Evolutionary conservation across 2,888 invertebrate species (phyloP).

Genomic region (Limenitis camilla): DNA sequence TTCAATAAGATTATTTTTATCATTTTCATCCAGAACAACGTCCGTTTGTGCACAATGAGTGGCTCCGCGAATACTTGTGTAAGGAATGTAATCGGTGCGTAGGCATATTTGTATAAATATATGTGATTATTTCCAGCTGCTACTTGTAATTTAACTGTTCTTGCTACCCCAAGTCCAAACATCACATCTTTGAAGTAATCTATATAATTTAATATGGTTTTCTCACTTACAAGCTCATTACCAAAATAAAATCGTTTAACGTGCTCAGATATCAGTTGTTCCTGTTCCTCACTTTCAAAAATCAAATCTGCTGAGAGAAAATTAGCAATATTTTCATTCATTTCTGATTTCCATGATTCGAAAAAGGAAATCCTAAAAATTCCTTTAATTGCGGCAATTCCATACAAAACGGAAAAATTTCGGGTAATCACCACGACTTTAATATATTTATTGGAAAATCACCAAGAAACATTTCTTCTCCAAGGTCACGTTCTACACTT

Average conservation of each 20-base stretch:
- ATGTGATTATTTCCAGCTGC: constrained; percentile 39
- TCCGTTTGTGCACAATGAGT: constrained; percentile 34
- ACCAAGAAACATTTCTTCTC: constrained; percentile 35
- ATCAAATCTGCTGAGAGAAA: constrained; percentile 41
- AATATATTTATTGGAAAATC: constrained; percentile 38
- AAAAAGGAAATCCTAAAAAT: constrained; percentile 28
- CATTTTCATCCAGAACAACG: constrained; percentile 30
- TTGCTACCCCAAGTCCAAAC: constrained; percentile 33
- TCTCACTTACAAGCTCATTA: no score
- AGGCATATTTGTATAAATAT: constrained; percentile 44
- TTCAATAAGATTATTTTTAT: constrained; percentile 21
- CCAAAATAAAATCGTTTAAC: no score
- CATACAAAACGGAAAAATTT: constrained; percentile 40
- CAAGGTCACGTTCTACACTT: no score
- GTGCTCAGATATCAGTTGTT: no score
- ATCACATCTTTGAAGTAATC: constrained; percentile 50
- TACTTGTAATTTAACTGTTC: constrained; percentile 32
- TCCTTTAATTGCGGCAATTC: constrained; percentile 40
- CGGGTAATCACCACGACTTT: constrained; percentile 32
- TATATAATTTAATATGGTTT: constrained; percentile 35
- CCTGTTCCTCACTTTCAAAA: no score
- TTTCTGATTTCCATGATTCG: constrained; percentile 33
- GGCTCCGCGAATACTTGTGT: constrained; percentile 29
- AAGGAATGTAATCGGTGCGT: constrained; percentile 25
- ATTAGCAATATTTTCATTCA: constrained; percentile 43